These are phyloP conservation scores for Patagioenas fasciata DNA, from an alignment of 2,113 vertebrate genomes.

Conservation along the genomic window DNA sequence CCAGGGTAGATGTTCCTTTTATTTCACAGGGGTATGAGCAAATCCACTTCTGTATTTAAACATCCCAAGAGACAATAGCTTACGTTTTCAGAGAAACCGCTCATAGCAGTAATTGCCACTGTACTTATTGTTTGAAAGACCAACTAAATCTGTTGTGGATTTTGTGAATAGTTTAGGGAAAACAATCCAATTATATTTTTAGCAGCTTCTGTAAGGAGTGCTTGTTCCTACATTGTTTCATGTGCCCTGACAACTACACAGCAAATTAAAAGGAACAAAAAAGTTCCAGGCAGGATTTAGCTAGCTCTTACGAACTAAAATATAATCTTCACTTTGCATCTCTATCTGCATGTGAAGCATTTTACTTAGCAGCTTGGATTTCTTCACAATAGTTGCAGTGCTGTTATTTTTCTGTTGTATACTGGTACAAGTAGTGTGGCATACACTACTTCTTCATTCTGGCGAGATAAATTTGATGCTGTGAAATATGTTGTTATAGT, in stretches of 20 bases:
- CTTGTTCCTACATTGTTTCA: slow-evolving; percentile 9
- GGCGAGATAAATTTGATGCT: background rate
- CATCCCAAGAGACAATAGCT: slow-evolving; percentile 27
- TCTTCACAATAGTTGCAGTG: background rate
- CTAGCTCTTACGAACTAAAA: background rate
- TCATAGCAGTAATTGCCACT: slow-evolving; percentile 36
- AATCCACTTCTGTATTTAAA: slow-evolving; percentile 31
- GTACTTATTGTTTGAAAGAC: slow-evolving; percentile 41
- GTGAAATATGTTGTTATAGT: background rate
- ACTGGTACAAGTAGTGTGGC: background rate
- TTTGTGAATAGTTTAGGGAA: slow-evolving; percentile 33
- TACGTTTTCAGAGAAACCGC: background rate
- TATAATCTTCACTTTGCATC: background rate
- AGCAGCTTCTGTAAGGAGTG: background rate
- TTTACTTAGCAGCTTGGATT: background rate
- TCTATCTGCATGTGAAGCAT: background rate
- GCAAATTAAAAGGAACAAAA: background rate
- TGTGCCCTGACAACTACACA: background rate
- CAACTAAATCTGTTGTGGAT: slow-evolving; percentile 21
- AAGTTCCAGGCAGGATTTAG: background rate
- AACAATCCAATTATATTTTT: slow-evolving; percentile 44
- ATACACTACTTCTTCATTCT: background rate
- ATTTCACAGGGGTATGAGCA: slow-evolving; percentile 5
- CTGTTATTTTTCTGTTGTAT: background rate
- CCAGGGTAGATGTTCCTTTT: background rate